Evolutionary conservation across 1,140 invertebrate species (phyloP).

Genomic region (Drosophila funebris): DNA sequence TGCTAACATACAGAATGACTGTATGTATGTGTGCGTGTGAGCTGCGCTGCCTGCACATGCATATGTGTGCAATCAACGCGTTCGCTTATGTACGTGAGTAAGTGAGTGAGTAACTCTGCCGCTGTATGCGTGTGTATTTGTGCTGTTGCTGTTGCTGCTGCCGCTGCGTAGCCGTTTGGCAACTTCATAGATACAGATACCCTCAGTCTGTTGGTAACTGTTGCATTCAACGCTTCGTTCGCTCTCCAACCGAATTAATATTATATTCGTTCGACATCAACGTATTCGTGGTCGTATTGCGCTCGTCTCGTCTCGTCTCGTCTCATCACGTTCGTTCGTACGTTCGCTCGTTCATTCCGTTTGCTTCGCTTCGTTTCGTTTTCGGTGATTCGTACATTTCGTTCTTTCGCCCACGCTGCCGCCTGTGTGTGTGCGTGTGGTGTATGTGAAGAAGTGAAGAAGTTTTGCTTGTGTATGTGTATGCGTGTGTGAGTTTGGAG

Average conservation of each 20-base stretch:
- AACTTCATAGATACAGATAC: constrained; percentile 73
- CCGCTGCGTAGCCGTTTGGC: constrained; percentile 55
- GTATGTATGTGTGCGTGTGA: constrained; percentile 12
- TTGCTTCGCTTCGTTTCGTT: constrained; percentile 25
- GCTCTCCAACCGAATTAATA: constrained; percentile 48
- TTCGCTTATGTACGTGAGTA: background rate
- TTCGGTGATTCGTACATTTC: constrained; percentile 20
- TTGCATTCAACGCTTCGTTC: constrained; percentile 80
- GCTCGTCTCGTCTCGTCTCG: constrained; percentile 12
- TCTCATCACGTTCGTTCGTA: constrained; percentile 23
- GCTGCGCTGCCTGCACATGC: constrained; percentile 21
- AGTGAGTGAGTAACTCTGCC: background rate
- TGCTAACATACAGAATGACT: constrained; percentile 16
- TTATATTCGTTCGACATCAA: constrained; percentile 4
- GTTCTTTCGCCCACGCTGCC: constrained; percentile 31
- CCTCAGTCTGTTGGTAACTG: constrained; percentile 82
- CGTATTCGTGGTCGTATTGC: background rate
- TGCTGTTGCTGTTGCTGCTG: background rate
- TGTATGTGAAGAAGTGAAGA: constrained; percentile 2
- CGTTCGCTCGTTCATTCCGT: constrained; percentile 13
- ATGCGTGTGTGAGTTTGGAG: constrained; percentile 5
- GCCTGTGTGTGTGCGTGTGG: constrained; percentile 2
- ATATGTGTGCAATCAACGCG: constrained; percentile 33
- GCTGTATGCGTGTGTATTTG: constrained; percentile 6
- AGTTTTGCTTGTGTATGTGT: background rate